A percentile compares a stretch with the other conserved stretches of the same genome.
Conservation (phyloP, 2,888 invertebrate genomes). For the Napeogenes inachia region DNA sequence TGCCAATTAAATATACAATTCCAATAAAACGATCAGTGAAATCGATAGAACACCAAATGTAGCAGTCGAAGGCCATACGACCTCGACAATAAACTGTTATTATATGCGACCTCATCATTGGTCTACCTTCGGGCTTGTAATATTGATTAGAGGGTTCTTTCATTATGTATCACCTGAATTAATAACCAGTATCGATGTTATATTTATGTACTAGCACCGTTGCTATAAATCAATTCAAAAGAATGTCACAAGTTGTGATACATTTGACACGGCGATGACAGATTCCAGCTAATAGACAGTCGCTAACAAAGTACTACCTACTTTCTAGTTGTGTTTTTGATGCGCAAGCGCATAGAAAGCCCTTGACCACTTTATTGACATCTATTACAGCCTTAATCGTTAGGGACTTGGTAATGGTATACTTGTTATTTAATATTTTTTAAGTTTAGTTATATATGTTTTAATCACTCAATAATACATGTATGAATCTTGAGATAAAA, state of each 20-base stretch:
- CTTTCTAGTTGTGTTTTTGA: constrained; percentile 11
- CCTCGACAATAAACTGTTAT: not conserved
- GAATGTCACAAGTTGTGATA: not conserved
- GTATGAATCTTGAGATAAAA: too few relatives aligned
- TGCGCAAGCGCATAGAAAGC: constrained; percentile 10
- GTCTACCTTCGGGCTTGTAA: not conserved
- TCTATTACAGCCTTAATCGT: not conserved
- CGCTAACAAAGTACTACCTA: constrained; percentile 11
- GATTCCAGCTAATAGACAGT: constrained; percentile 8
- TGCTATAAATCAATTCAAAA: too few relatives aligned
- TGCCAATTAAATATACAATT: not conserved
- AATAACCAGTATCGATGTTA: too few relatives aligned
- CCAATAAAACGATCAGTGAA: not conserved
- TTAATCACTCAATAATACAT: too few relatives aligned
- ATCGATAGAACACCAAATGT: constrained; percentile 2
- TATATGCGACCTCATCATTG: not conserved
- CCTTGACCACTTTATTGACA: constrained; percentile 8
- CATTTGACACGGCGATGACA: not conserved
- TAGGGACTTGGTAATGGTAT: too few relatives aligned
- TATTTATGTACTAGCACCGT: too few relatives aligned
- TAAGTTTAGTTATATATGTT: too few relatives aligned
- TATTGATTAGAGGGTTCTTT: too few relatives aligned
- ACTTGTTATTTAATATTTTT: too few relatives aligned
- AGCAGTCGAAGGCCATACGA: not conserved
- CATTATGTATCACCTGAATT: too few relatives aligned